Evolutionary conservation across 2,797 vertebrate genomes (phyloP), one percentile per base, ranked within the genome.

Genomic region (Pteropus rufus): DNA sequence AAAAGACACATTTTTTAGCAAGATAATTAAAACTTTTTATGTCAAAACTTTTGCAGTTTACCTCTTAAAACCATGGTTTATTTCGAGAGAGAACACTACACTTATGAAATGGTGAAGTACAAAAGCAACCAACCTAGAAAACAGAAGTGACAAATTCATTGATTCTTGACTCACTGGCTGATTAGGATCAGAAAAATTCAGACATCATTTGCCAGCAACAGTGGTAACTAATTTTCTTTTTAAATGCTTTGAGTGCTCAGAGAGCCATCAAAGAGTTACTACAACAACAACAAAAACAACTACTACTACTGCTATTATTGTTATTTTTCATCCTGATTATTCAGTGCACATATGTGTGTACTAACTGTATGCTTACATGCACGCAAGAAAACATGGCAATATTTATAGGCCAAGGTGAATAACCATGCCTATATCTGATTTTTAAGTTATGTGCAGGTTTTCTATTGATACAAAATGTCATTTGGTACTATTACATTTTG

Each of bases 21-120:
- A 73, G 56, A 44, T 58, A 77, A 85, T 84, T 87, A 77, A 81
- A 92, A 91, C 24, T 83, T 23, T 85, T 85, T 88, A 91, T 44
- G 44, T 46, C 0, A 89, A 72, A 94, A 46, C 44, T 31, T 88
- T 64, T 70, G 9, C 3, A 62, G 12, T 82, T 86, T 75, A 94
- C 69, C 73, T 96, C 31, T 81, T 93, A 26, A 91, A 69, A 31
- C 3, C 34, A 8, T 56, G 14, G 29, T 49, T 49, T 72, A 14
- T 64, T 69, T 58, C 1, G 26, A 60, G 23, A 26, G 49, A 80
- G 29, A 19, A 89, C 9, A 69, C 39, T 41, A 72, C 49, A 36
- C 29, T 56, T n/a, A 31, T 92, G 73, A 34, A 89, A 82, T 80
- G 82, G 62, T 62, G 73, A 72, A 76, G 29, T 26, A 23, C 52